These are phyloP conservation scores for Oreonectes daqikongensis DNA, from an alignment of 2,797 vertebrate genomes.

Conservation along the genomic window DNA sequence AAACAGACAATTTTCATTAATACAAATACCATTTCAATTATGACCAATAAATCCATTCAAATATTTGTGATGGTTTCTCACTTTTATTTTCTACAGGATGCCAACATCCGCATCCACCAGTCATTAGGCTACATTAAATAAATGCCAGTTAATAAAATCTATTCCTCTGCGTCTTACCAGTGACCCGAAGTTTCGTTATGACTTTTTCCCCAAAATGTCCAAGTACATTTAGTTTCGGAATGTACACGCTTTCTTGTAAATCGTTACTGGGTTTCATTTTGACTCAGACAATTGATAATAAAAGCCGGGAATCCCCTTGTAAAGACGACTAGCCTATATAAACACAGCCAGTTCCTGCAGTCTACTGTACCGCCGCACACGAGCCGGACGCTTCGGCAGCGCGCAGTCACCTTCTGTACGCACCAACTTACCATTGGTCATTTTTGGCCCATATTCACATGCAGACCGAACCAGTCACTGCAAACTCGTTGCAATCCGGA, in stretches of 20 bases:
- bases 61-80: no score
- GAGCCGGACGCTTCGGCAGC: not conserved
- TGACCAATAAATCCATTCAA: no score
- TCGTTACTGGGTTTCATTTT: constrained; percentile 53
- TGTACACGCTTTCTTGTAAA: constrained; percentile 55
- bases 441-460: constrained; percentile 73
- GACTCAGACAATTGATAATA: constrained; percentile 42
- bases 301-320: constrained; percentile 55
- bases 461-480: constrained; percentile 51
- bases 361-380: not conserved
- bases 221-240: constrained; percentile 54
- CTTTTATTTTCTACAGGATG: no score
- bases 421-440: constrained; percentile 77
- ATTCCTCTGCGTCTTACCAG: no score
- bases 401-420: not conserved
- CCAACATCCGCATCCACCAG: not conserved
- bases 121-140: not conserved
- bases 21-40: no score
- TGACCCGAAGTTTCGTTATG: not conserved
- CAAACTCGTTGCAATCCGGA: constrained; percentile 1
- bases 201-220: not conserved
- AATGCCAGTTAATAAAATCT: not conserved
- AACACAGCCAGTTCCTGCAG: constrained; percentile 31
- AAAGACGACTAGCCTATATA: constrained; percentile 47
- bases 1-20: no score